A percentile compares a stretch with the other conserved stretches of the same genome.
phyloP scores from a whole-genome alignment of 2,113 vertebrate species.

The Microcebus lehilahytsara region DNA sequence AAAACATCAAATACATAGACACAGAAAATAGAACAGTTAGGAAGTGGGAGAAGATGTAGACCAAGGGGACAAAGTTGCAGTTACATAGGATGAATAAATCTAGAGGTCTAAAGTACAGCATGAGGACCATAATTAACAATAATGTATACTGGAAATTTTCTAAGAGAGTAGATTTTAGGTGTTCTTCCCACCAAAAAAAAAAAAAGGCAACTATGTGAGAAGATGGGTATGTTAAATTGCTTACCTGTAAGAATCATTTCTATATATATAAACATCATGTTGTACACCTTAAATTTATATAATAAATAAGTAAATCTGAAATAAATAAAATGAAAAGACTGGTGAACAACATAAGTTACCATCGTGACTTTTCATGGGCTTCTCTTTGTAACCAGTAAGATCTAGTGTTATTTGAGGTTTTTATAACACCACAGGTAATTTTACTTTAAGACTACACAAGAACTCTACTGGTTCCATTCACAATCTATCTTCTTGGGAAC shows the following conservation, averaged over 20 bases:
- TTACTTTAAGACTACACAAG: neutral
- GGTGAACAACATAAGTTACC: neutral
- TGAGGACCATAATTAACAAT: neutral
- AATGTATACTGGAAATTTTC: neutral
- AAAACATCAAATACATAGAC: neutral
- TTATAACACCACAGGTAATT: neutral
- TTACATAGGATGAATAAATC: neutral
- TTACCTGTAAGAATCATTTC: neutral
- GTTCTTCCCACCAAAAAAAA: neutral
- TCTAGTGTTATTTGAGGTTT: conserved; percentile 16
- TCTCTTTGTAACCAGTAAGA: conserved; percentile 1
- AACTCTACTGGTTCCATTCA: neutral
- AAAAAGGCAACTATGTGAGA: neutral
- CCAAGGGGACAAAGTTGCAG: neutral
- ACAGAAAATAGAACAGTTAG: neutral
- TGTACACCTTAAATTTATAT: neutral
- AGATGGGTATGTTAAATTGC: neutral
- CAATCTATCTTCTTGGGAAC: conserved; percentile 6
- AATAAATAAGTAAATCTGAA: neutral
- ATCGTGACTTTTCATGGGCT: neutral
- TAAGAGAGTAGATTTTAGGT: neutral
- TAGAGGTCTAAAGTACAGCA: neutral
- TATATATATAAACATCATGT: neutral
- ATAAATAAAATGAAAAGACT: neutral
- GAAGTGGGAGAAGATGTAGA: too few relatives aligned